Percentiles rank a stretch among this genome's conserved stretches.
These are phyloP conservation scores for Hemaris fuciformis DNA, from an alignment of 2,888 invertebrate species.

Conservation along the genomic window DNA sequence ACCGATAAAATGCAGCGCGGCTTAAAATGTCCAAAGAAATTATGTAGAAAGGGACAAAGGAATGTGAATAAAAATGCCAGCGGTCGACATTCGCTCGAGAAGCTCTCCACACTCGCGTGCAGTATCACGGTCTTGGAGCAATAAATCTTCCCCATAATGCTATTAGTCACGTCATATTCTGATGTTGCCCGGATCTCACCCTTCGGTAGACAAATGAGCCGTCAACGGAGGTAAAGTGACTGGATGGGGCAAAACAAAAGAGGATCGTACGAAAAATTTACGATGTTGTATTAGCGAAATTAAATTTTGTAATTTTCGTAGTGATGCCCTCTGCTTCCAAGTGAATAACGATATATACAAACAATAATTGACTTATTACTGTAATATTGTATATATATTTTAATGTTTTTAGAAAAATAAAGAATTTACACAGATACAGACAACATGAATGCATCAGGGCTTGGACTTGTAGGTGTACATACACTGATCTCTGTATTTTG, in stretches of 20 bases:
- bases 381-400: too few relatives aligned
- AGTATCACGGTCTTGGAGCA: slow-evolving; percentile 23
- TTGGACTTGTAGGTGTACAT: too few relatives aligned
- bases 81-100: background rate
- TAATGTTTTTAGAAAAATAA: too few relatives aligned
- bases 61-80: too few relatives aligned
- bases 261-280: background rate
- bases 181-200: slow-evolving; percentile 35
- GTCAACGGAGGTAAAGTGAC: slow-evolving; percentile 31
- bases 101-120: background rate
- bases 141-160: slow-evolving; percentile 47
- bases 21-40: background rate
- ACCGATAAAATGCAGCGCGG: background rate
- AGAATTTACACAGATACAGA: too few relatives aligned
- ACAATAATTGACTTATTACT: too few relatives aligned
- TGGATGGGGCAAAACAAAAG: slow-evolving; percentile 29
- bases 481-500: too few relatives aligned
- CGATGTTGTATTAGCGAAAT: background rate
- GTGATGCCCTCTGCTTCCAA: too few relatives aligned
- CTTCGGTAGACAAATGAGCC: slow-evolving; percentile 39
- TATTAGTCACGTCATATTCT: slow-evolving; percentile 52
- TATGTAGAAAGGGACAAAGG: too few relatives aligned
- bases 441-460: too few relatives aligned
- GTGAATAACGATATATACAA: too few relatives aligned
- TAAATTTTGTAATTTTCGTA: too few relatives aligned